These are phyloP conservation scores for Smittia sp. DNA, from an alignment of 2,888 invertebrate species.

Conservation along the genomic window DNA sequence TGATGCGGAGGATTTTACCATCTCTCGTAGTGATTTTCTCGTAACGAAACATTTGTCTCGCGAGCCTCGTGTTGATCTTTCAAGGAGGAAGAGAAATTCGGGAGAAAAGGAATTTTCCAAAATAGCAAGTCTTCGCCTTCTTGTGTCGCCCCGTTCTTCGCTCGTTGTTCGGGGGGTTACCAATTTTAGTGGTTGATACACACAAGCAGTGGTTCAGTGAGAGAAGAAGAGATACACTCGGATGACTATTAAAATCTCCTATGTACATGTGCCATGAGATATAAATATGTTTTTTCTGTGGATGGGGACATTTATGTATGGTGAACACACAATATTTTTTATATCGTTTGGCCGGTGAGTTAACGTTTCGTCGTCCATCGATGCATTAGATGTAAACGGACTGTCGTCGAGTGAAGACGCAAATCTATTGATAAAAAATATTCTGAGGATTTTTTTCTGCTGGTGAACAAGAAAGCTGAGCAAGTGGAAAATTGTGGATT, in stretches of 20 bases:
- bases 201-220: constrained; percentile 4
- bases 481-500: constrained; percentile 5
- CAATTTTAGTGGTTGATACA: constrained; percentile 22
- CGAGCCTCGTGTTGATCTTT: constrained; percentile 21
- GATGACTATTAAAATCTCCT: constrained; percentile 39
- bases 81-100: background rate
- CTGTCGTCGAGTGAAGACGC: constrained; percentile 54
- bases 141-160: background rate
- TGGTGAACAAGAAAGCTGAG: background rate
- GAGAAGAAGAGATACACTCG: constrained; percentile 30
- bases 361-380: constrained; percentile 48
- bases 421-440: constrained; percentile 35
- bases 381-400: constrained; percentile 54
- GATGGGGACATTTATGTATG: constrained; percentile 41
- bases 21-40: background rate
- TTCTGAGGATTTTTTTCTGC: background rate
- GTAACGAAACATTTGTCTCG: constrained; percentile 4
- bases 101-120: constrained; percentile 20
- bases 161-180: background rate
- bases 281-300: constrained; percentile 23
- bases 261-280: constrained; percentile 37
- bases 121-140: background rate
- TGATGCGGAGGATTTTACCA: constrained; percentile 18
- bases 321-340: constrained; percentile 38
- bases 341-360: constrained; percentile 40